These are phyloP conservation scores for Brachyptera putata DNA, from an alignment of 2,888 invertebrate species.

Conservation along the genomic window DNA sequence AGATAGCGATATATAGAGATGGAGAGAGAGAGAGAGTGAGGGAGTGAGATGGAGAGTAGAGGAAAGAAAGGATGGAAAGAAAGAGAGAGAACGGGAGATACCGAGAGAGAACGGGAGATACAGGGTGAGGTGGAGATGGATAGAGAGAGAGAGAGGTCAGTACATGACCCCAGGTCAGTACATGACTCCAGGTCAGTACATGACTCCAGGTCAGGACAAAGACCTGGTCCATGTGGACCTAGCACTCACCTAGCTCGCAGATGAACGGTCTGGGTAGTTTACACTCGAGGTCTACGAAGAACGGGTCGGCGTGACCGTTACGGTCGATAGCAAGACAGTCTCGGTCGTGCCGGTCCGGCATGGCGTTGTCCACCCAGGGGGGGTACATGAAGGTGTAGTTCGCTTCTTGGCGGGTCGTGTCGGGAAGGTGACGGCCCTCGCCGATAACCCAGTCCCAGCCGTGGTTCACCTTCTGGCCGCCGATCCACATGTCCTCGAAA, in stretches of 20 bases:
- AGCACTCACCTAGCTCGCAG: constrained; percentile 47
- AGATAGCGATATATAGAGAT: too few species aligned
- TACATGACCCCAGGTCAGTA: too few species aligned
- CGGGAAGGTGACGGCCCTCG: constrained; percentile 9
- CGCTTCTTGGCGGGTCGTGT: constrained; percentile 2
- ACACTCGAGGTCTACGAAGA: constrained; percentile 54
- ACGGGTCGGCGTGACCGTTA: constrained; percentile 49
- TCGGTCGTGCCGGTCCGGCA: constrained; percentile 35
- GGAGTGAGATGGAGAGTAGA: too few species aligned
- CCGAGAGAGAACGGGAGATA: too few species aligned
- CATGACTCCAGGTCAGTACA: not conserved
- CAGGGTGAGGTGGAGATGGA: too few species aligned
- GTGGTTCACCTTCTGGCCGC: constrained; percentile 35
- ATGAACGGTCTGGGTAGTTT: constrained; percentile 49
- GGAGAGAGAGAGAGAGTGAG: too few species aligned
- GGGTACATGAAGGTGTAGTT: constrained; percentile 23
- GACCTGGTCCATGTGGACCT: not conserved
- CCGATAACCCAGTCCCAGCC: constrained; percentile 30
- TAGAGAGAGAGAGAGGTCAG: too few species aligned
- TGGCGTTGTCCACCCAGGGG: constrained; percentile 14
- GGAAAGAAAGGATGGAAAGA: too few species aligned
- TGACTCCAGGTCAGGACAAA: not conserved
- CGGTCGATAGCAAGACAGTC: constrained; percentile 51
- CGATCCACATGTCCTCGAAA: constrained; percentile 38
- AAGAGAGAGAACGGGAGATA: too few species aligned